Conservation (phyloP, 2,888 invertebrate genomes). For the Dicyrtomina minuta region DNA sequence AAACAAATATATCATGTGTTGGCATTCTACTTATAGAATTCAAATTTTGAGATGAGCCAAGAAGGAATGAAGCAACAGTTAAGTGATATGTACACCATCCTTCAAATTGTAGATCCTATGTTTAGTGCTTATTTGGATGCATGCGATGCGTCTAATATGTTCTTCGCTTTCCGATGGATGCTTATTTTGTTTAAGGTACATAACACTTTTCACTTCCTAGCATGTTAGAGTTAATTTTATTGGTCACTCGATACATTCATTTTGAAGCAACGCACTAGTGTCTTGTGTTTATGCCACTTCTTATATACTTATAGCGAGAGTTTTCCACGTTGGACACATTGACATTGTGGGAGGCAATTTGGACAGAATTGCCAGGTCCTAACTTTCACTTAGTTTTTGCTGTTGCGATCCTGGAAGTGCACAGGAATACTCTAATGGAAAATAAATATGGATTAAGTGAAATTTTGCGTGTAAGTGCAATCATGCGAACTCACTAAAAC, state of each 20-base stretch:
- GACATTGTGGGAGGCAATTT: constrained; percentile 89
- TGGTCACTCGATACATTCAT: too few relatives aligned
- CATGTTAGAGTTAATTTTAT: not conserved
- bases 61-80: constrained; percentile 93
- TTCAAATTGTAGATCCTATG: constrained; percentile 71
- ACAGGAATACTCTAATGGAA: constrained; percentile 83
- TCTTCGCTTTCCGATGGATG: constrained; percentile 98
- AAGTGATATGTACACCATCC: constrained; percentile 75
- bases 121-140: constrained; percentile 81
- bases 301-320: constrained; percentile 75
- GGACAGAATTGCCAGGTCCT: constrained; percentile 91
- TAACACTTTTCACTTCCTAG: too few relatives aligned
- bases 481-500: not conserved
- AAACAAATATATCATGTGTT: too few relatives aligned
- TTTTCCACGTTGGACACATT: constrained; percentile 82
- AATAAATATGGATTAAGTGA: constrained; percentile 93
- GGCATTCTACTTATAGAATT: too few relatives aligned
- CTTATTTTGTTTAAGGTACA: constrained; percentile 78
- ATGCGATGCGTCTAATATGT: constrained; percentile 93
- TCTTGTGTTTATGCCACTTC: too few relatives aligned
- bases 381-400: constrained; percentile 94
- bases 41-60: constrained; percentile 96
- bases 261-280: too few relatives aligned
- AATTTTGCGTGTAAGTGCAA: constrained; percentile 77
- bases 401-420: constrained; percentile 87